Evolutionary conservation across 2,113 vertebrate genomes (phyloP), one percentile per base, ranked within the genome.

Genomic region (Odocoileus hemionus): DNA sequence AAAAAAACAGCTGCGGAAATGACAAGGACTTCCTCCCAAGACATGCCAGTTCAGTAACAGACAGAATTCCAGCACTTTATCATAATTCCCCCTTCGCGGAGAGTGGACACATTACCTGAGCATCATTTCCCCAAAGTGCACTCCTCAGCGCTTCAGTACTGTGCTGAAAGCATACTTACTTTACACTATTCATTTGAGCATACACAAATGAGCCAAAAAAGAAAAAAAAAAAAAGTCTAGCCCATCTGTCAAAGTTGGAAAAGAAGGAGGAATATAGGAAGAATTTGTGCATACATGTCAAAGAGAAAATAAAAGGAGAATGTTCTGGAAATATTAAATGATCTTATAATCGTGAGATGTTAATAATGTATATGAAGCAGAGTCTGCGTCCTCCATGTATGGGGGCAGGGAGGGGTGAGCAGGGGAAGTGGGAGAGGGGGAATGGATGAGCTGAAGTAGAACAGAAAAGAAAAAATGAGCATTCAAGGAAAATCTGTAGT

Each of bases 1-100:
- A 58, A 21, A 21, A 30, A n/a, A 96, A 85, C 88, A 95, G 67
- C 91, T 86, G 50, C 2, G 2, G 55, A 8, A 13, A 89, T 74
- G 33, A 67, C 88, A 43, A 39, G 74, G 50, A n/a, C 80, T 96
- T 96, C 80, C 88, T 94, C 94, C 70, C 3, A 90, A 98, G 89
- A 86, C 36, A 83, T 45, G 36, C 30, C 28, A 17, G 36, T 1
- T 80, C 88, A 54, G 92, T 95, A 98, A 98, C 11, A 94, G 95
- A 98, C 96, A 97, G 96, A 98, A 92, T 43, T 86, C 43, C 0
- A 14, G 57, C 47, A 96, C 52, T 98, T 98, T n/a, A 97, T 98
- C 98, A 96, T 97, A 96, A 98, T 97, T 90, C 52, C 64, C 85
- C 91, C 96, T 95, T 97, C 97, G 8, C 0, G 82, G 86, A 96